Conservation (phyloP, 2,797 vertebrate species). For the Urophycis tenuis region DNA sequence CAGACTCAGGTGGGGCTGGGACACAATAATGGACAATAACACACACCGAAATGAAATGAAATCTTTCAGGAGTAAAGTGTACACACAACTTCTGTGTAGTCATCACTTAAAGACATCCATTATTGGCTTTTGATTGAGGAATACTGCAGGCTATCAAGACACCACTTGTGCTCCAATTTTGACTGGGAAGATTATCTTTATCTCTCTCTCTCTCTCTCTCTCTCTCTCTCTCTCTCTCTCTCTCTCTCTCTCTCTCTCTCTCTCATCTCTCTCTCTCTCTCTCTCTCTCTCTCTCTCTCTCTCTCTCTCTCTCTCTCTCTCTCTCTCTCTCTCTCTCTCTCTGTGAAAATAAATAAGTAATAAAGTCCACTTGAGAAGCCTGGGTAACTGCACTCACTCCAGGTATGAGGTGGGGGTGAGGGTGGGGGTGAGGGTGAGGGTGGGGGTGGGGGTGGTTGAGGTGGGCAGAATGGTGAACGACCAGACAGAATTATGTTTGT, state of each 20-base stretch:
- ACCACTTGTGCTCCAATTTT: constrained; percentile 23
- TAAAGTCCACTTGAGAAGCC: constrained; percentile 37
- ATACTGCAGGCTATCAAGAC: constrained; percentile 20
- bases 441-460: background rate
- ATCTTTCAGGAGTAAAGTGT: background rate
- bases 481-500: constrained; percentile 36
- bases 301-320: background rate
- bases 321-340: background rate
- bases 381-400: constrained; percentile 27
- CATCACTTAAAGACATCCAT: background rate
- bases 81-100: constrained; percentile 7
- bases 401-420: background rate
- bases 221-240: constrained; percentile 10
- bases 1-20: background rate
- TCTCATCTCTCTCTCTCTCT: constrained; percentile 13
- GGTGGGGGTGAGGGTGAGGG: no score
- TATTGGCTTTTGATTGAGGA: background rate
- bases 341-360: constrained; percentile 38
- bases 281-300: background rate
- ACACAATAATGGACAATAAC: background rate
- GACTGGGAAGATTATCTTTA: constrained; percentile 14
- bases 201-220: background rate
- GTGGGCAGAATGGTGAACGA: constrained; percentile 24
- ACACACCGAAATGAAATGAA: background rate
- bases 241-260: background rate